Evolutionary conservation across 2,888 invertebrate species (phyloP).

Genomic region (Lysandra bellargus): DNA sequence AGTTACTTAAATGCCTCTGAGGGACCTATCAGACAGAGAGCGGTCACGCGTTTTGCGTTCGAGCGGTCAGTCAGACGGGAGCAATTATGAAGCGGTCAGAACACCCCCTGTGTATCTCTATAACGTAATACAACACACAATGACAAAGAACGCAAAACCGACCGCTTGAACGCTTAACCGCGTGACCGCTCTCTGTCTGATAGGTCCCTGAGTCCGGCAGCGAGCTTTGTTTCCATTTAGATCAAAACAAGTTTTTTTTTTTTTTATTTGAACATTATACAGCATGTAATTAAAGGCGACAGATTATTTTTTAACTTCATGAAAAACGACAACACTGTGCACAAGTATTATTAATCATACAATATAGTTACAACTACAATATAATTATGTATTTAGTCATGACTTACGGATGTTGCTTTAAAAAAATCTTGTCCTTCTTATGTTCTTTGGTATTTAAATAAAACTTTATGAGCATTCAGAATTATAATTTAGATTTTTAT

Average conservation of each 20-base stretch:
- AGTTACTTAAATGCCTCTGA: too few relatives aligned
- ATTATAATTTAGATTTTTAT: not conserved
- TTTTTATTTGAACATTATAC: not conserved
- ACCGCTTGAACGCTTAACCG: too few relatives aligned
- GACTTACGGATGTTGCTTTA: not conserved
- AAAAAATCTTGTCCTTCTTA: not conserved
- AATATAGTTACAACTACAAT: not conserved
- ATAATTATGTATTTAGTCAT: not conserved
- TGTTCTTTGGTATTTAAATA: slow-evolving; percentile 16
- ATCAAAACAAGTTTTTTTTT: not conserved
- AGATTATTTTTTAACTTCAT: not conserved
- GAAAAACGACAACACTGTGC: not conserved
- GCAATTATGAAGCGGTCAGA: too few relatives aligned
- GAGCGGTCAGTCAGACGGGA: too few relatives aligned
- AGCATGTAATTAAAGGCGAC: not conserved
- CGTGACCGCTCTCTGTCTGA: too few relatives aligned
- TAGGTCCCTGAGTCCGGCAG: too few relatives aligned
- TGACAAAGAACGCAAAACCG: too few relatives aligned
- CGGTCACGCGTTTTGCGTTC: too few relatives aligned
- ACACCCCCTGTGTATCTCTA: too few relatives aligned
- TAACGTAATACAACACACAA: too few relatives aligned
- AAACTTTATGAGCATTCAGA: not conserved
- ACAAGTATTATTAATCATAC: not conserved
- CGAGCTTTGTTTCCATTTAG: too few relatives aligned
- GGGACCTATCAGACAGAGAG: too few relatives aligned